Evolutionary conservation across 2,888 invertebrate species (phyloP).

Genomic region (Phalangium opilio): DNA sequence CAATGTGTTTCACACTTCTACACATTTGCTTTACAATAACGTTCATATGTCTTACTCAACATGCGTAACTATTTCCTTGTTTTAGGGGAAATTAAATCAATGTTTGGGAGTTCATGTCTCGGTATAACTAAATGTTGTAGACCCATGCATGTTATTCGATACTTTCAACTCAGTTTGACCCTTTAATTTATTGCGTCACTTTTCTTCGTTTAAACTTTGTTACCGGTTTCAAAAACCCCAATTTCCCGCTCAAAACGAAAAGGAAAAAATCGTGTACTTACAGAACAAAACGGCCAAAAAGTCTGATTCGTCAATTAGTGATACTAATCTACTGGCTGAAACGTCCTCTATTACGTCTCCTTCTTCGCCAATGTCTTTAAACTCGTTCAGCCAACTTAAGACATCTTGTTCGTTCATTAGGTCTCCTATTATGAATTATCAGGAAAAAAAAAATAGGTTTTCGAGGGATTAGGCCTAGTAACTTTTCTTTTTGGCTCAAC

Average conservation of each 20-base stretch:
- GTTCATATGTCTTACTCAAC: no score
- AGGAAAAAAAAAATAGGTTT: constrained; percentile 20
- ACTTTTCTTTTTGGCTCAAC: background rate
- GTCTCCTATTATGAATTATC: constrained; percentile 52
- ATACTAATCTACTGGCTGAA: constrained; percentile 70
- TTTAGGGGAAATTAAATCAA: background rate
- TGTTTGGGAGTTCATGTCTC: background rate
- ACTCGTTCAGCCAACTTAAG: constrained; percentile 79
- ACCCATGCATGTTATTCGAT: no score
- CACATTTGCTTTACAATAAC: no score
- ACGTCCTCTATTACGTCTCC: constrained; percentile 90
- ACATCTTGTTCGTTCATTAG: constrained; percentile 79
- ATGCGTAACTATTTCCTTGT: no score
- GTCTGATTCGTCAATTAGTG: constrained; percentile 74
- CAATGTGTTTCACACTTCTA: no score
- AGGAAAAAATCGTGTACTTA: constrained; percentile 38
- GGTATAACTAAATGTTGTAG: no score
- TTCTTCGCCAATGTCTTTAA: constrained; percentile 72
- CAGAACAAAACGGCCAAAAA: constrained; percentile 83
- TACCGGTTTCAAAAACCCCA: no score
- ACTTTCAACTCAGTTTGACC: no score
- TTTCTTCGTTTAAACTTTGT: no score
- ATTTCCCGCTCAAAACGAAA: background rate
- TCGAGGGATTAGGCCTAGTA: background rate
- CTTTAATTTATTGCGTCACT: no score